Evolutionary conservation across 2,888 invertebrate species (phyloP).

Genomic region (Slavum lentiscoides): DNA sequence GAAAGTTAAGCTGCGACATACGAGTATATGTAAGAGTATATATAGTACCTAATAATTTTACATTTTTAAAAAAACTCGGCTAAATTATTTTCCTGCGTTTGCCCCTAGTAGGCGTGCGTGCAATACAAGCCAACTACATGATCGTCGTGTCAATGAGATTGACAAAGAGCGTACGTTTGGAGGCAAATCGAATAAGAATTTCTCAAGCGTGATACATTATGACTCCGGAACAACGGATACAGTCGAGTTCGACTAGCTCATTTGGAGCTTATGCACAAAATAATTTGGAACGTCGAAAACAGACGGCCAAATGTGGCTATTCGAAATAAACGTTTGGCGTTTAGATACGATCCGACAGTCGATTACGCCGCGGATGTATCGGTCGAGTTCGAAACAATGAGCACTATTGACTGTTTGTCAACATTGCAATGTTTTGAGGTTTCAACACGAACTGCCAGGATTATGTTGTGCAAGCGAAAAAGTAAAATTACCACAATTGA

Average conservation of each 20-base stretch:
- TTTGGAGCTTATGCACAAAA: neutral
- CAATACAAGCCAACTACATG: neutral
- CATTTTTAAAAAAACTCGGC: too few relatives aligned
- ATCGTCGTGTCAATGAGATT: neutral
- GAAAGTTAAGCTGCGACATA: too few relatives aligned
- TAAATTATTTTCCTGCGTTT: too few relatives aligned
- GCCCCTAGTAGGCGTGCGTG: too few relatives aligned
- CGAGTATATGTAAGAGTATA: too few relatives aligned
- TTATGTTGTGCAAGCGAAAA: too few relatives aligned
- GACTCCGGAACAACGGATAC: neutral
- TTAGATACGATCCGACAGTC: neutral
- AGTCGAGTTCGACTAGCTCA: neutral
- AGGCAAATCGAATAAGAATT: neutral
- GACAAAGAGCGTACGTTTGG: neutral
- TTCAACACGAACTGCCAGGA: too few relatives aligned
- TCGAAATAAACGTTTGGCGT: neutral
- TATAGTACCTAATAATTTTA: too few relatives aligned
- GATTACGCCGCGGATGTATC: neutral
- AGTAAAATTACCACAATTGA: too few relatives aligned
- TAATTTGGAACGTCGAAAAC: neutral
- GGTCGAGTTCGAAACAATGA: too few relatives aligned
- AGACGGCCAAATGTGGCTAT: neutral
- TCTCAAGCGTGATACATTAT: neutral
- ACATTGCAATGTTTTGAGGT: too few relatives aligned
- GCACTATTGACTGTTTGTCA: too few relatives aligned